Conservation (phyloP, 2,113 vertebrate genomes). For the Hiodon tergisus region DNA sequence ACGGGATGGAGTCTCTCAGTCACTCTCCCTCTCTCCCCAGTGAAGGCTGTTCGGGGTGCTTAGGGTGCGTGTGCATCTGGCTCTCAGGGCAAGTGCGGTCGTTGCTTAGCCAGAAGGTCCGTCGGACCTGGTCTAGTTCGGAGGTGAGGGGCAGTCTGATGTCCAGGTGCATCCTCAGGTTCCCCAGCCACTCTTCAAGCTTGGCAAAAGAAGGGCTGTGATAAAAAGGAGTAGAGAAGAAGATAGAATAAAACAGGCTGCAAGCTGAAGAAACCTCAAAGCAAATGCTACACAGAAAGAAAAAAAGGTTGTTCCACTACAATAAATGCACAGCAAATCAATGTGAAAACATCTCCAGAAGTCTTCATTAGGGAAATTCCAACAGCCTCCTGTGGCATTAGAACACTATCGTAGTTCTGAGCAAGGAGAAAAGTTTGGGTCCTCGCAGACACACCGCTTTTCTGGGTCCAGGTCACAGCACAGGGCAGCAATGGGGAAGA, state of each 20-base stretch:
- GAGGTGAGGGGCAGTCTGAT: constrained; percentile 75
- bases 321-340: background rate
- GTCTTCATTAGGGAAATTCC: background rate
- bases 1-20: background rate
- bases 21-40: background rate
- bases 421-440: background rate
- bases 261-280: too few relatives aligned
- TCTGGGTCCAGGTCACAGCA: constrained; percentile 90
- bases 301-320: background rate
- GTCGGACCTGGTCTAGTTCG: constrained; percentile 76
- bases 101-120: constrained; percentile 67
- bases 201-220: constrained; percentile 73
- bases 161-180: constrained; percentile 81
- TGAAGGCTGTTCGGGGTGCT: constrained; percentile 42
- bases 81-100: constrained; percentile 52
- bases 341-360: background rate
- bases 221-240: constrained; percentile 23
- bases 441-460: constrained; percentile 66
- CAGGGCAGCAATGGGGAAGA: constrained; percentile 81
- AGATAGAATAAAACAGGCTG: background rate
- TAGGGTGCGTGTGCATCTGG: constrained; percentile 42
- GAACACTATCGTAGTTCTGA: background rate
- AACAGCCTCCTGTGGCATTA: background rate
- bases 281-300: too few relatives aligned
- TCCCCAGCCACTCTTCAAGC: constrained; percentile 85